Evolutionary conservation across 2,888 invertebrate species (phyloP).

Genomic region (Muschampia staudingeri): DNA sequence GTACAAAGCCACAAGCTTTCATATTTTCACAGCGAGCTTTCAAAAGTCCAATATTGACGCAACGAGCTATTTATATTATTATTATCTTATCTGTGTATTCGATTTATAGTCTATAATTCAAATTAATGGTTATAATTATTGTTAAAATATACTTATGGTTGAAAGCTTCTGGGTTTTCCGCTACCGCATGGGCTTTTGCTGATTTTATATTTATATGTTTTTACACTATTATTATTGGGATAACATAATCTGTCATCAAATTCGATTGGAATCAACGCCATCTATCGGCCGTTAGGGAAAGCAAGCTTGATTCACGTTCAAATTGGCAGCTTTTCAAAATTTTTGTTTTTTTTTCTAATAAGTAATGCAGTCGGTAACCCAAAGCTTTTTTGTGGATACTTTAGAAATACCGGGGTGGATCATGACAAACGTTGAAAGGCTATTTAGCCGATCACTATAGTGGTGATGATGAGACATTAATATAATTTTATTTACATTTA

Average conservation of each 20-base stretch:
- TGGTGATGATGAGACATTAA: constrained; percentile 20
- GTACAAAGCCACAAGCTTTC: constrained; percentile 87
- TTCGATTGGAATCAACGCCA: constrained; percentile 45
- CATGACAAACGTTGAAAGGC: neutral
- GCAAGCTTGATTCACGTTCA: constrained; percentile 39
- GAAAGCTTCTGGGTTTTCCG: constrained; percentile 89
- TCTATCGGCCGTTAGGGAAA: constrained; percentile 33
- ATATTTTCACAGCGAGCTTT: constrained; percentile 74
- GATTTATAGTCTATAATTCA: constrained; percentile 8
- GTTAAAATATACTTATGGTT: constrained; percentile 70
- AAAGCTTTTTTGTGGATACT: constrained; percentile 74
- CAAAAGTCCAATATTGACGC: constrained; percentile 89
- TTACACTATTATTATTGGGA: constrained; percentile 51
- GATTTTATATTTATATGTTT: constrained; percentile 64
- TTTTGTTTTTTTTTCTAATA: constrained; percentile 8
- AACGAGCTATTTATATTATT: constrained; percentile 69
- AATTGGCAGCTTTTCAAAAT: constrained; percentile 30
- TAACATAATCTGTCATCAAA: constrained; percentile 62
- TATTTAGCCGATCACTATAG: neutral
- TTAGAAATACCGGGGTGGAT: neutral
- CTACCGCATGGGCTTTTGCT: constrained; percentile 82
- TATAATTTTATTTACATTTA: neutral
- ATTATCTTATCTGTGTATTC: constrained; percentile 66
- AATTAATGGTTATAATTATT: constrained; percentile 51
- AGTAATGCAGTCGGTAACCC: constrained; percentile 80